phyloP scores from a whole-genome alignment of 2,888 invertebrate species.

The Hypomecis atomaria region DNA sequence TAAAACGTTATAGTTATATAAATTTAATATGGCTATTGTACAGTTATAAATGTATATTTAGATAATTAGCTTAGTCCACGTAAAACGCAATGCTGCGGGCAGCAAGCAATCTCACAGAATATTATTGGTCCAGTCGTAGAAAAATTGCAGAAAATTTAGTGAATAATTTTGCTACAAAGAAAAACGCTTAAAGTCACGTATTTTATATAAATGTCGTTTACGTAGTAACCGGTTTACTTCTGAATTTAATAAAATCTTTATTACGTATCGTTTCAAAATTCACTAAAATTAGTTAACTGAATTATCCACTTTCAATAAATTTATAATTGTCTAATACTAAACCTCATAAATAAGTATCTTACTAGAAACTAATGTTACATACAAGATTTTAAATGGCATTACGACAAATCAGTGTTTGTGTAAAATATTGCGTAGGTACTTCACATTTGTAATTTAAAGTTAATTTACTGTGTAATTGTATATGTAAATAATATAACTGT shows the following conservation, averaged over 20 bases:
- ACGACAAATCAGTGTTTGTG: constrained; percentile 1
- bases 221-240: background rate
- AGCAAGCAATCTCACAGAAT: constrained; percentile 31
- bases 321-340: constrained; percentile 6
- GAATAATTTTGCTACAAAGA: constrained; percentile 32
- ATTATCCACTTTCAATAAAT: constrained; percentile 3
- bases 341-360: constrained; percentile 5
- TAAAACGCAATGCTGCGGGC: constrained; percentile 38
- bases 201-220: constrained; percentile 6
- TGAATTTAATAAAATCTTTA: too few relatives aligned
- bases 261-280: background rate
- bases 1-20: constrained; percentile 10
- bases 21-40: constrained; percentile 10
- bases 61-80: constrained; percentile 19
- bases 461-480: constrained; percentile 11
- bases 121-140: constrained; percentile 45
- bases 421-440: constrained; percentile 4
- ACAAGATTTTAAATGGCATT: constrained; percentile 14
- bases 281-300: background rate
- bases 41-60: constrained; percentile 13
- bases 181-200: constrained; percentile 23
- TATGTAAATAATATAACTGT: constrained; percentile 25
- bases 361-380: constrained; percentile 18
- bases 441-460: constrained; percentile 15
- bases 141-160: background rate